Evolutionary conservation across 2,797 vertebrate genomes (phyloP).

Genomic region (Fistularia tabacaria): DNA sequence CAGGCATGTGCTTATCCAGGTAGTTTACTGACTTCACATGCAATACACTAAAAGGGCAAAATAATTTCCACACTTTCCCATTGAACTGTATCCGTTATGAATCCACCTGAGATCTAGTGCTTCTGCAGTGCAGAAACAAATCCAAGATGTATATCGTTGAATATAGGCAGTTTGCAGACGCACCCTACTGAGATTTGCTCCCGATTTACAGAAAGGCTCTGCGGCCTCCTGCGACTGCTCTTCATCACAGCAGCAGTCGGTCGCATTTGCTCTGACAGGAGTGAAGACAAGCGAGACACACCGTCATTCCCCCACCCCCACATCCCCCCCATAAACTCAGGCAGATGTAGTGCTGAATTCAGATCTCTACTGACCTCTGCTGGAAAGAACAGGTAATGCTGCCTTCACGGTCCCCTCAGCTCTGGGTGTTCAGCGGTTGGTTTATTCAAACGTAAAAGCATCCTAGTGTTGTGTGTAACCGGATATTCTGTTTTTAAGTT

Average conservation of each 20-base stretch:
- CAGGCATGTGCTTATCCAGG: slow-evolving; percentile 6
- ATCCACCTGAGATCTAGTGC: no score
- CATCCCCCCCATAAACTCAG: not conserved
- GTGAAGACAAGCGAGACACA: no score
- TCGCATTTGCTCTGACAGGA: slow-evolving; percentile 19
- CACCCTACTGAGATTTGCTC: slow-evolving; percentile 17
- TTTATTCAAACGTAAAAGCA: no score
- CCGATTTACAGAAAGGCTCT: slow-evolving; percentile 1
- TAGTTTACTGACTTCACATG: slow-evolving; percentile 24
- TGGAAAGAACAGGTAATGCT: slow-evolving; percentile 9
- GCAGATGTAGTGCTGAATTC: not conserved
- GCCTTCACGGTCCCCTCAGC: not conserved
- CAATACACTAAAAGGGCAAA: not conserved
- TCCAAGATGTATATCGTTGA: not conserved
- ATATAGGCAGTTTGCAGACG: not conserved
- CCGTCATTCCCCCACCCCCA: not conserved
- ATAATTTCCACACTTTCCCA: not conserved
- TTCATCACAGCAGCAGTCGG: slow-evolving; percentile 37
- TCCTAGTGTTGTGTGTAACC: no score
- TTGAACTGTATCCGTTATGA: no score
- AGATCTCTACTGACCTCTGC: slow-evolving; percentile 54
- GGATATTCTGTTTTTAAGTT: no score
- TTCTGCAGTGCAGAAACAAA: not conserved
- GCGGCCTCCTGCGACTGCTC: slow-evolving; percentile 39
- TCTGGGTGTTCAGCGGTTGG: slow-evolving; percentile 1